A percentile compares a stretch with the other conserved stretches of the same genome.
Conservation (phyloP, 2,113 vertebrate species). For the Pedionomus torquatus region DNA sequence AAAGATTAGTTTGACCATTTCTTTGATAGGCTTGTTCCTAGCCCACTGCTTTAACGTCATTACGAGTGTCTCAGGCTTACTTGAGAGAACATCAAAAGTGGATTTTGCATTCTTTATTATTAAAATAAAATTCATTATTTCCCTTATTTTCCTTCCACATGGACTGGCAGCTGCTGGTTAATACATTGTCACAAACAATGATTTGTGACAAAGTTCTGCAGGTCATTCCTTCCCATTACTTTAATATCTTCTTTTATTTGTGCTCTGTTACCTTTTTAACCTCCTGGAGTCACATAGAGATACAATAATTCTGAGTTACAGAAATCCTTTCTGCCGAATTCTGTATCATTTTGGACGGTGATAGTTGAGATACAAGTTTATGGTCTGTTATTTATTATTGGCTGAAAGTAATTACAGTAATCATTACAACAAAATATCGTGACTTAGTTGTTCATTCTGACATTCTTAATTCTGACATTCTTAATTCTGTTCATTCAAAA, state of each 20-base stretch:
- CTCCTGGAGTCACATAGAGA: neutral
- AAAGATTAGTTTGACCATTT: neutral
- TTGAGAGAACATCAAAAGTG: neutral
- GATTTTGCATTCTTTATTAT: neutral
- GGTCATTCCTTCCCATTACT: neutral
- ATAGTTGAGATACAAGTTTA: neutral
- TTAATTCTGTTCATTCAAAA: too few species aligned
- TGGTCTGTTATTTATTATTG: neutral
- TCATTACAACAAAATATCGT: neutral
- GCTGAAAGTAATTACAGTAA: neutral
- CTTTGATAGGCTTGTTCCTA: neutral
- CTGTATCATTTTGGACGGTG: rapidly evolving
- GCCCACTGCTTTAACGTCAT: neutral
- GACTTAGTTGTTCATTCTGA: neutral
- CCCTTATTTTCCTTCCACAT: neutral
- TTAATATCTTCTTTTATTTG: neutral
- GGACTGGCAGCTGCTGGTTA: neutral
- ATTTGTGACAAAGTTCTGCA: neutral
- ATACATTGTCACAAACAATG: neutral
- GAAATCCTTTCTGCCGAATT: neutral
- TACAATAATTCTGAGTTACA: neutral
- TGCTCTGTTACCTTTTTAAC: neutral
- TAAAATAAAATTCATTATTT: neutral
- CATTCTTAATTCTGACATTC: too few species aligned
- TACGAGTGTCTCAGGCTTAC: neutral